These are phyloP conservation scores for Formica selysi DNA, from an alignment of 1,140 invertebrate species.

Conservation along the genomic window DNA sequence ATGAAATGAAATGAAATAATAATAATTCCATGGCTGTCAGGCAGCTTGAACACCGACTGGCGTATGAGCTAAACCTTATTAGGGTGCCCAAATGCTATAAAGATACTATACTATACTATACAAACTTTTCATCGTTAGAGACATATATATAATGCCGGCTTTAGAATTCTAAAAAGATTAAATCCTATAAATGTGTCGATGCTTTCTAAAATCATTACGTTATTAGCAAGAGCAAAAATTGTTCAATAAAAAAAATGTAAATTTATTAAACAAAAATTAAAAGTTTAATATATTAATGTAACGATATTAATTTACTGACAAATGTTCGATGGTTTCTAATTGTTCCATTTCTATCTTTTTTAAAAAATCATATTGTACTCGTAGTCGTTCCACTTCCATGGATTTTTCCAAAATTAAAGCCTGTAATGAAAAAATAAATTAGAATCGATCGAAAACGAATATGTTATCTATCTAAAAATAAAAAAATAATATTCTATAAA, in stretches of 20 bases:
- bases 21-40: no score
- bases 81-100: no score
- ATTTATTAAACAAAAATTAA: neutral
- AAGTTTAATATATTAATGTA: neutral
- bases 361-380: constrained; percentile 92
- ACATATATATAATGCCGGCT: neutral
- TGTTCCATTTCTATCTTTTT: constrained; percentile 94
- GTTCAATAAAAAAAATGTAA: neutral
- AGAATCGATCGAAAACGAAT: neutral
- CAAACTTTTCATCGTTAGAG: no score
- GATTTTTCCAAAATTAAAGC: constrained; percentile 93
- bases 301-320: constrained; percentile 85
- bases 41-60: no score
- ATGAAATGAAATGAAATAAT: no score
- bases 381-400: constrained; percentile 93
- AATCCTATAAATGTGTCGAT: neutral
- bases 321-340: constrained; percentile 92
- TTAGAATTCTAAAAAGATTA: neutral
- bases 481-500: no score
- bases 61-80: no score
- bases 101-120: no score
- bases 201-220: neutral
- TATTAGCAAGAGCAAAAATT: neutral
- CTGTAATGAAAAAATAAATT: constrained; percentile 85
- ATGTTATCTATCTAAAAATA: no score